A percentile compares a stretch with the other conserved stretches of the same genome.
Conservation (phyloP, 2,113 vertebrate genomes). For the Paramisgurnus dabryanus region DNA sequence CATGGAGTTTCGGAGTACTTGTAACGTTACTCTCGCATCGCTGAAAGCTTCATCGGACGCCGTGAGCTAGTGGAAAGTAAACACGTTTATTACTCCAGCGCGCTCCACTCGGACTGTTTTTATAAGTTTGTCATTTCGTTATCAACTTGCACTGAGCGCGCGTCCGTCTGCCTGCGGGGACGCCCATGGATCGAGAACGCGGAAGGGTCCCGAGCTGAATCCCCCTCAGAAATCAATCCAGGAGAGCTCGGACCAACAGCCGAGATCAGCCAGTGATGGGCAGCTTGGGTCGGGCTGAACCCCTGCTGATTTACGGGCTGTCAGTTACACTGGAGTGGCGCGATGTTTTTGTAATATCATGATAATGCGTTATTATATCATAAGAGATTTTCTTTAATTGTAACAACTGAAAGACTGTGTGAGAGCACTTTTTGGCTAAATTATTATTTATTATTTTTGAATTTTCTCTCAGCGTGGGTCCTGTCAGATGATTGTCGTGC, state of each 20-base stretch:
- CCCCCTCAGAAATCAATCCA: constrained; percentile 1
- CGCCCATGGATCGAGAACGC: constrained; percentile 24
- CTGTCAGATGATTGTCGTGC: not conserved
- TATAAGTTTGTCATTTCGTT: constrained; percentile 20
- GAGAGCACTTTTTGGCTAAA: constrained; percentile 1
- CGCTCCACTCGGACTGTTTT: not conserved
- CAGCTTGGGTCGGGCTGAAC: not conserved
- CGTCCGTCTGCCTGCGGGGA: constrained; percentile 24
- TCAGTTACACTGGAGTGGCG: not conserved
- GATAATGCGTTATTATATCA: no score
- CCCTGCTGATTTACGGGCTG: not conserved
- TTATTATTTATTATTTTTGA: not conserved
- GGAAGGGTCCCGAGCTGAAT: constrained; percentile 23
- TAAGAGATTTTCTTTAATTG: not conserved
- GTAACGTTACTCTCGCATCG: not conserved
- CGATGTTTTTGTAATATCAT: no score
- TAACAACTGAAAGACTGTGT: not conserved
- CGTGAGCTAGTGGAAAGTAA: constrained; percentile 35
- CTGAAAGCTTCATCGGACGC: constrained; percentile 17
- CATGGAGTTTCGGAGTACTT: constrained; percentile 13
- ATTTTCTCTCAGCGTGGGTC: not conserved
- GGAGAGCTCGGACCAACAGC: not conserved
- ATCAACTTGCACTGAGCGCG: constrained; percentile 5
- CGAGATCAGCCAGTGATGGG: not conserved
- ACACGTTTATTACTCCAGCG: not conserved